Evolutionary conservation across 2,113 vertebrate species (phyloP).

Genomic region (Stegastes partitus): DNA sequence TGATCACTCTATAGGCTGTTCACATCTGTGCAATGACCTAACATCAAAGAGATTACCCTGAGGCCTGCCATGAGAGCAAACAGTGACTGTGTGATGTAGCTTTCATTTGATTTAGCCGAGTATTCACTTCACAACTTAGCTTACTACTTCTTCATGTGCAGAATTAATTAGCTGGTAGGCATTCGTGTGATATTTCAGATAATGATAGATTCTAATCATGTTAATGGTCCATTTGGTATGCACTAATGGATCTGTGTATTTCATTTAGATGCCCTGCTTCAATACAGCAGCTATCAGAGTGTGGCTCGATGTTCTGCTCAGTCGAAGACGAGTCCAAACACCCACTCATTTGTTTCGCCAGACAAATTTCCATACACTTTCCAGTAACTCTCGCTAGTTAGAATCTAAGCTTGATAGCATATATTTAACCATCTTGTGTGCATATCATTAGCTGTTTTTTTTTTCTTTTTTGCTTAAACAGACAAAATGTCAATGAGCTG

Average conservation of each 20-base stretch:
- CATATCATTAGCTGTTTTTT: background rate
- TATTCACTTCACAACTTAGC: slow-evolving; percentile 19
- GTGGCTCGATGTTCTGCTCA: slow-evolving; percentile 28
- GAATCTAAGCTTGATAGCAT: slow-evolving; percentile 7
- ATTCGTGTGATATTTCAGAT: slow-evolving; percentile 38
- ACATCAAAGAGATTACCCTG: slow-evolving; percentile 13
- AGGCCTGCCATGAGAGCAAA: slow-evolving; percentile 5
- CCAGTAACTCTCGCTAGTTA: background rate
- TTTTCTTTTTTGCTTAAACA: slow-evolving; percentile 38
- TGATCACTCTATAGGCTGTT: background rate
- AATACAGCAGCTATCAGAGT: background rate
- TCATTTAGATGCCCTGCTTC: slow-evolving; percentile 10
- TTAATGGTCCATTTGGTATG: slow-evolving; percentile 35
- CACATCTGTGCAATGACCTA: slow-evolving; percentile 4
- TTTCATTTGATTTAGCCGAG: slow-evolving; percentile 17
- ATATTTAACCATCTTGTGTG: slow-evolving; percentile 17
- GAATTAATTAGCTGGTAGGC: slow-evolving; percentile 45
- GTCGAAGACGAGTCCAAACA: slow-evolving; percentile 15
- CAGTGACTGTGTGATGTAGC: background rate
- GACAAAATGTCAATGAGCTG: slow-evolving; percentile 31
- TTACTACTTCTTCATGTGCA: slow-evolving; percentile 32
- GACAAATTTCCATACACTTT: slow-evolving; percentile 22
- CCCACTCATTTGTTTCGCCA: slow-evolving; percentile 33
- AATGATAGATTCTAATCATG: slow-evolving; percentile 38
- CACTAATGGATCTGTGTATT: slow-evolving; percentile 29